phyloP scores from a whole-genome alignment of 2,797 vertebrate genomes.

The Coccyzus lansbergi region DNA sequence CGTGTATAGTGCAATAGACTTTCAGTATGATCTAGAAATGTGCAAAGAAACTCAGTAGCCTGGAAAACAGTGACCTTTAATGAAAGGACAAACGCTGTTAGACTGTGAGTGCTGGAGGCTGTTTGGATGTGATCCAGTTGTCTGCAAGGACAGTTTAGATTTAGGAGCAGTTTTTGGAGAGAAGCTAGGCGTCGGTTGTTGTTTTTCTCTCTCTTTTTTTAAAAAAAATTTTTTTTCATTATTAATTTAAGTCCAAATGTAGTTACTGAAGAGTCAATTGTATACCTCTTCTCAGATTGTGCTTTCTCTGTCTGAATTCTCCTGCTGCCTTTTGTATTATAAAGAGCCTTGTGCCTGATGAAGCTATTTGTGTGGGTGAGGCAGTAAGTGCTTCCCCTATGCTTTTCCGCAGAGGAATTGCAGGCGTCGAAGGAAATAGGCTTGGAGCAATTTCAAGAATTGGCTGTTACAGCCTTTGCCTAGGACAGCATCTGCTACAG shows the following conservation, averaged over 20 bases:
- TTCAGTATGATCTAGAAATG: conserved; percentile 44
- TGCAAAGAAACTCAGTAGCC: conserved; percentile 26
- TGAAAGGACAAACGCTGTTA: conserved; percentile 22
- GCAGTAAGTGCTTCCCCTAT: neutral
- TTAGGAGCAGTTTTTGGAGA: conserved; percentile 12
- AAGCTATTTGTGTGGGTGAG: conserved; percentile 14
- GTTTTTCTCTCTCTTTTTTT: neutral
- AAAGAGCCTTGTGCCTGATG: neutral
- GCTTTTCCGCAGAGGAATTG: neutral
- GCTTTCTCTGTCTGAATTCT: neutral
- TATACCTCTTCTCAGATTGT: neutral
- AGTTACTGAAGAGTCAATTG: neutral
- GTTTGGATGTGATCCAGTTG: conserved; percentile 47
- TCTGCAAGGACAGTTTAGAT: conserved; percentile 5
- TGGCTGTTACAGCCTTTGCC: neutral
- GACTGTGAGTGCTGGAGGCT: neutral
- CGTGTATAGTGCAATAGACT: conserved; percentile 4
- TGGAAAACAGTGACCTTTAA: conserved; percentile 59
- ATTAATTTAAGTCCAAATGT: neutral
- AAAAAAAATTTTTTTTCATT: too few relatives aligned
- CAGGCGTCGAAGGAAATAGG: conserved; percentile 1
- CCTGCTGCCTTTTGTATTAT: neutral
- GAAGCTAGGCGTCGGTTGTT: neutral
- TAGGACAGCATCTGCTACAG: neutral
- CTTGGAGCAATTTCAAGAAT: conserved; percentile 25